A percentile compares a stretch with the other conserved stretches of the same genome.
phyloP scores from a whole-genome alignment of 2,888 invertebrate species.

The Bombylius major region DNA sequence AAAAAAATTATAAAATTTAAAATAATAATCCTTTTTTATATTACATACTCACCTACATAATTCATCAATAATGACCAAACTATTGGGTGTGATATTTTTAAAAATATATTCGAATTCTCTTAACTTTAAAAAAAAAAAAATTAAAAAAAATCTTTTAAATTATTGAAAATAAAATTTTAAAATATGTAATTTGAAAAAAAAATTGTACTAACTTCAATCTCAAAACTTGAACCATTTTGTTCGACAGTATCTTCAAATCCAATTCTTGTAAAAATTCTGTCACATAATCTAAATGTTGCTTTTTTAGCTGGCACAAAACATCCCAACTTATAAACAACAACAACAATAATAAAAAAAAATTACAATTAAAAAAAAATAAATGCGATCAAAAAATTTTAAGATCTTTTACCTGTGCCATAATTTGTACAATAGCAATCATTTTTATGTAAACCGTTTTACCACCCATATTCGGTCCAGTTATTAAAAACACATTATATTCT shows the following conservation, averaged over 20 bases:
- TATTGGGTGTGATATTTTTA: conserved; percentile 55
- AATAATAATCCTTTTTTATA: background rate
- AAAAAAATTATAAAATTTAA: background rate
- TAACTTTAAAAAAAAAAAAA: conserved; percentile 44
- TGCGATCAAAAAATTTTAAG: background rate
- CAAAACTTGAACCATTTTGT: conserved; percentile 71
- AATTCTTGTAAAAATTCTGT: conserved; percentile 72
- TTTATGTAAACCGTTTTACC: conserved; percentile 89
- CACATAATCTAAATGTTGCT: conserved; percentile 61
- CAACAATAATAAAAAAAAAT: background rate
- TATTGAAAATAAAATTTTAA: background rate
- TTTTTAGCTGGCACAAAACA: conserved; percentile 73
- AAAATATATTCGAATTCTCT: conserved; percentile 73
- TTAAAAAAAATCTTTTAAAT: background rate
- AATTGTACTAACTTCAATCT: conserved; percentile 53
- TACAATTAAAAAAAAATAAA: too few species aligned
- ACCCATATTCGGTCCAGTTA: conserved; percentile 93
- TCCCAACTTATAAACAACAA: conserved; percentile 48
- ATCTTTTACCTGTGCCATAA: conserved; percentile 74
- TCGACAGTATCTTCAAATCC: conserved; percentile 76
- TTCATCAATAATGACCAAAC: conserved; percentile 81
- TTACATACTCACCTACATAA: conserved; percentile 56
- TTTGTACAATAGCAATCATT: conserved; percentile 75
- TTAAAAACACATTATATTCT: conserved; percentile 65
- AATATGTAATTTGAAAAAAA: background rate